Evolutionary conservation across 2,888 invertebrate species (phyloP), one percentile per base, ranked within the genome.

Genomic region (Thumatha senex): DNA sequence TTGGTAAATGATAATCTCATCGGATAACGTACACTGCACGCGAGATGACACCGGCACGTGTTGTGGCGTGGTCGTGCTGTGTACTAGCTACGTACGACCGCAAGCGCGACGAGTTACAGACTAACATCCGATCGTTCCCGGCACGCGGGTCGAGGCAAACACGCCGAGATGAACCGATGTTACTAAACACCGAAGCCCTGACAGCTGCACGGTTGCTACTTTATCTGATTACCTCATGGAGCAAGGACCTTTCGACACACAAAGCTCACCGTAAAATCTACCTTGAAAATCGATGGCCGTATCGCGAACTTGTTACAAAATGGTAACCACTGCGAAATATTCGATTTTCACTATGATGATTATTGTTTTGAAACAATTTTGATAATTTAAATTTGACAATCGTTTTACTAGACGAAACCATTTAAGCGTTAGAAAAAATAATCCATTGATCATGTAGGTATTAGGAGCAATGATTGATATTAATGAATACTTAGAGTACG

Each of bases 221-320:
- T 82, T 84, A 86, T 86, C 84, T 81, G 86, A 87, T 89, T 89
- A 89, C 86, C 82, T 84, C 86, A 84, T 81, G 82, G 88, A 80
- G 84, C 87, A 90, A 89, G 89, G 89, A 90, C 89, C 89, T 87
- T 89, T 84, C 88, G 82, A 81, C 83, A 77, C 69, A 83, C 79
- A 82, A 83, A 86, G 82, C 83, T 82, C 81, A 69, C 84, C 84
- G 85, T 84, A 84, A 86, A 89, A 88, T 86, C 63, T 73, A 83
- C 88, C 87, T 84, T 88, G 87, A 84, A 84, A 86, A 86, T 85
- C 74, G 68, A 72, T 73, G 71, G 64, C 63, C 67, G 68, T 61
- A 72, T 74, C 80, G 79, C 76, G 76, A 84, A 84, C 78, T 81
- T 72, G 69, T 86, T 86, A 73, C 78, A 75, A 79, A 78, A 82